phyloP scores from a whole-genome alignment of 2,888 invertebrate species.

The Hydrotaea cyrtoneurina region DNA sequence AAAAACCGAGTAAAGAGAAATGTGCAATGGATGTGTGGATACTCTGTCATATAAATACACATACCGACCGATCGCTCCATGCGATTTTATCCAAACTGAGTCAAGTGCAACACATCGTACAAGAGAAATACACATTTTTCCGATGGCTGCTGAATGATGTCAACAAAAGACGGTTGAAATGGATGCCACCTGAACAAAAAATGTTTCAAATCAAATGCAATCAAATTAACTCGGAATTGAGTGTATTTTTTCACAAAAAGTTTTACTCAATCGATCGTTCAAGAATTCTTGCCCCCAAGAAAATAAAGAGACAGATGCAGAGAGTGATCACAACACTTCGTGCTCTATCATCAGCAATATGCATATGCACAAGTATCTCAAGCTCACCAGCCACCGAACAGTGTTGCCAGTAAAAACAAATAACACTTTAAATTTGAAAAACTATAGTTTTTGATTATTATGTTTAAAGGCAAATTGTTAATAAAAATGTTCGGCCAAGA shows the following conservation, averaged over 20 bases:
- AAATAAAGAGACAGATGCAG: no score
- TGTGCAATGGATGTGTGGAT: constrained; percentile 13
- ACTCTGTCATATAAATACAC: background rate
- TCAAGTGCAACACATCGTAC: constrained; percentile 50
- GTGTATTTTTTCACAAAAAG: background rate
- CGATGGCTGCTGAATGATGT: constrained; percentile 12
- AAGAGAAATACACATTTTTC: constrained; percentile 39
- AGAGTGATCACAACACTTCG: no score
- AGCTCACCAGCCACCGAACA: background rate
- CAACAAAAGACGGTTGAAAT: background rate
- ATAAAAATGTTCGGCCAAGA: no score
- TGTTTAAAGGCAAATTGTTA: no score
- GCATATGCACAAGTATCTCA: no score
- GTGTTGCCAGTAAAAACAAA: background rate
- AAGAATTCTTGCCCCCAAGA: background rate
- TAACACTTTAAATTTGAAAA: no score
- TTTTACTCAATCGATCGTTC: background rate
- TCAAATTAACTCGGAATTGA: background rate
- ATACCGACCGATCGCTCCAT: background rate
- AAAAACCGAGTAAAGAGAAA: constrained; percentile 47
- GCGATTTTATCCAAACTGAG: constrained; percentile 34
- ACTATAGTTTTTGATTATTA: no score
- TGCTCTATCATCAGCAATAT: no score
- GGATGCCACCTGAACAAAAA: constrained; percentile 33
- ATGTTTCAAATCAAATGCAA: constrained; percentile 30